Percentiles rank a stretch among this genome's conserved stretches.
These are phyloP conservation scores for Glaucidium brasilianum DNA, from an alignment of 2,113 vertebrate species.

Conservation along the genomic window DNA sequence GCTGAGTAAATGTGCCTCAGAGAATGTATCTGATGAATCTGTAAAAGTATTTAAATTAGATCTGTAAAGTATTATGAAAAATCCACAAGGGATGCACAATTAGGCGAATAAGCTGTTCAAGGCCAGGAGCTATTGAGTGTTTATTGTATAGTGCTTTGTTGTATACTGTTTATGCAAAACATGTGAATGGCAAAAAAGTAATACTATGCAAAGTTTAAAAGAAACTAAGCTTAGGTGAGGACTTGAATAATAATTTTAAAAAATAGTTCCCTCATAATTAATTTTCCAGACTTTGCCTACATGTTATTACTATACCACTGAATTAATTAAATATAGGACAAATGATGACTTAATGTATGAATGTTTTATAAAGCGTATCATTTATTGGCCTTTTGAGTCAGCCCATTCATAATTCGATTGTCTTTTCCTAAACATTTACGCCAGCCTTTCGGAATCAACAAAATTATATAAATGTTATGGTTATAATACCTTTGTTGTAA, in stretches of 20 bases:
- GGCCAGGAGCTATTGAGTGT: constrained; percentile 60
- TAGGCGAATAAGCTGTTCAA: constrained; percentile 66
- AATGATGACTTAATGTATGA: constrained; percentile 29
- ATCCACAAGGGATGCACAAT: constrained; percentile 70
- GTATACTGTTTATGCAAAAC: constrained; percentile 52
- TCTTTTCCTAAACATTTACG: neutral
- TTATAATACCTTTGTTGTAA: neutral
- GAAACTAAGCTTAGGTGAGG: neutral
- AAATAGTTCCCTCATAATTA: constrained; percentile 9
- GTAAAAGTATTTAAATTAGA: constrained; percentile 79
- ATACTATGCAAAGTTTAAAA: neutral
- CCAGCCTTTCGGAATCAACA: neutral
- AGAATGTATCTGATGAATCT: constrained; percentile 75
- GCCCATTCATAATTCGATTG: neutral
- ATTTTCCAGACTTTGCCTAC: constrained; percentile 2
- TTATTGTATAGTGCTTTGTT: constrained; percentile 37
- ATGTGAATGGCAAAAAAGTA: neutral
- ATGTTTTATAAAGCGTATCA: neutral
- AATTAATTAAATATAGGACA: constrained; percentile 34
- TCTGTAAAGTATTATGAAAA: constrained; percentile 73
- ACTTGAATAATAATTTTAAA: constrained; percentile 4
- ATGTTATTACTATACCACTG: neutral
- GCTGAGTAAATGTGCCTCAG: constrained; percentile 72
- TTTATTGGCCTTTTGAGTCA: neutral
- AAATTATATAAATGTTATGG: neutral